Conservation (phyloP, 2,888 invertebrate species). For the Xanthia togata region DNA sequence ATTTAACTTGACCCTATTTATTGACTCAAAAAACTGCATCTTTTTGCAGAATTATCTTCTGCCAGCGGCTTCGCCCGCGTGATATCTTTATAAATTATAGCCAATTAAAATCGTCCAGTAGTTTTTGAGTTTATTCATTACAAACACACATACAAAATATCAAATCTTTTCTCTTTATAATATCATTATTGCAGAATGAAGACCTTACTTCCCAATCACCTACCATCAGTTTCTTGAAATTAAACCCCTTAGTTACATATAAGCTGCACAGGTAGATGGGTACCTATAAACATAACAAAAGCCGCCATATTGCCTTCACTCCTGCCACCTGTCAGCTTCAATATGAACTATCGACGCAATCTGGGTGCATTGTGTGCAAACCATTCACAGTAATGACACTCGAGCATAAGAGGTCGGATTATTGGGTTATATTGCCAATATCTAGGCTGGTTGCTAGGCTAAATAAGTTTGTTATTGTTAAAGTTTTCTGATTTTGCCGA, state of each 20-base stretch:
- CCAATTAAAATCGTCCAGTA: too few relatives aligned
- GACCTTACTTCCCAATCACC: not conserved
- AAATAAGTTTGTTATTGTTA: constrained; percentile 36
- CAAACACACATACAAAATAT: too few relatives aligned
- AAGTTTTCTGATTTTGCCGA: too few relatives aligned
- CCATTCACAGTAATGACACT: constrained; percentile 61
- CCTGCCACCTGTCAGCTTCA: constrained; percentile 49
- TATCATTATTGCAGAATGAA: not conserved
- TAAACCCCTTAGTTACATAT: too few relatives aligned
- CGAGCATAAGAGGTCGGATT: constrained; percentile 48
- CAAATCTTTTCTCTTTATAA: too few relatives aligned
- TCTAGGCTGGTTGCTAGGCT: constrained; percentile 15
- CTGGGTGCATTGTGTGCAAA: constrained; percentile 60
- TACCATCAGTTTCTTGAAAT: not conserved
- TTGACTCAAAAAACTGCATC: not conserved
- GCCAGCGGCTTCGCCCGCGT: too few relatives aligned
- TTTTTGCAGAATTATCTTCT: not conserved
- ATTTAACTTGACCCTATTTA: not conserved
- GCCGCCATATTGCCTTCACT: constrained; percentile 50
- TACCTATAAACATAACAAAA: constrained; percentile 37
- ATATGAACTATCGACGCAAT: constrained; percentile 61
- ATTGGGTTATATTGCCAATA: constrained; percentile 53
- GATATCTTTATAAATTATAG: too few relatives aligned
- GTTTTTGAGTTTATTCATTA: too few relatives aligned
- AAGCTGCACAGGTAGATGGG: not conserved